Evolutionary conservation across 1,140 invertebrate species (phyloP), one percentile per base, ranked within the genome.

Genomic region (Zaprionus kolodkinae): DNA sequence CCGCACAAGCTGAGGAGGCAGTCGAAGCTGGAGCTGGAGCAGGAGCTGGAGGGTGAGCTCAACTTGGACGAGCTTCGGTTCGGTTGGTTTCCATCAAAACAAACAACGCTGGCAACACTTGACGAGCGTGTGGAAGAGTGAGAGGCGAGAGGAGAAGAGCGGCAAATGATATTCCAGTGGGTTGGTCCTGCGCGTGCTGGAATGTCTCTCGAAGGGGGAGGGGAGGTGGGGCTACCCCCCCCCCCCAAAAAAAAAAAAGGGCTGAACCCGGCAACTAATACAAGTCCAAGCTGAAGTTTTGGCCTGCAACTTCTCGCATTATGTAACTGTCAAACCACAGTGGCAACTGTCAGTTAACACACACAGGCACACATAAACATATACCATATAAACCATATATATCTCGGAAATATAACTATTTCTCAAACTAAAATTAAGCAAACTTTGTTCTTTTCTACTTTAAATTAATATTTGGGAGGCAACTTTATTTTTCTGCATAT

Each of bases 81-180:
- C 33, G 48, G 38, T 52, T 60, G 69, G 54, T 68, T 85, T 72
- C 67, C 79, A 81, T 89, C 85, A 79, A 88, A 81, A 69, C 72
- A 88, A 84, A 77, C 84, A 77, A 73, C 73, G 55, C 62, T 60
- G 59, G 65, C 67, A 70, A 71, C 81, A 81, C 74, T 85, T 83
- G 81, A 85, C 71, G 66, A 74, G 67, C 63, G 43, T 45, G 43
- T 11, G 11, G 67, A n/a, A 12, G 17, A 35, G 13, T 12, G 43
- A 63, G 33, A 60, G 38, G 35, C 45, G 45, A 55, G 33, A 40
- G 45, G 33, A 30, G 9, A 12, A 45, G 27, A 61, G 15, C 36
- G 43, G 54, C 54, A 65, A 76, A 76, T 65, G 43, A 65, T 66
- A 61, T 76, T 25, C 63, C 11, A 17, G 43, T 62, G 40, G 72